These are phyloP conservation scores for Caenorhabditis sp. DNA, from an alignment of 2,888 invertebrate genomes.

Conservation along the genomic window DNA sequence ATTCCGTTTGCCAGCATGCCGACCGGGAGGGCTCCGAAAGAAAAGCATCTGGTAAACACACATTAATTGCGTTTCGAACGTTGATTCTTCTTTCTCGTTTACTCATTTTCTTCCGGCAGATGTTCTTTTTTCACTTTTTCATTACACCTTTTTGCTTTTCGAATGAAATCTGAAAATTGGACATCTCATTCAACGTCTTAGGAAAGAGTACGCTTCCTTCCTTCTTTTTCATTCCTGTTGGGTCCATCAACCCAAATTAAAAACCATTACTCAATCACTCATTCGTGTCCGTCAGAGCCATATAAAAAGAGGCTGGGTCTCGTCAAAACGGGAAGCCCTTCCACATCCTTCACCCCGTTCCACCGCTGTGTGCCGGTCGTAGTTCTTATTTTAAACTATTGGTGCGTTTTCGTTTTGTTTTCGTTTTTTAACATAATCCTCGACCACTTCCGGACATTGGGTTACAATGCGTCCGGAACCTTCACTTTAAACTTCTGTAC, in stretches of 20 bases:
- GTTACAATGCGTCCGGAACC: constrained; percentile 42
- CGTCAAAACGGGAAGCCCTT: constrained; percentile 13
- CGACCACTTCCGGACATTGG: constrained; percentile 48
- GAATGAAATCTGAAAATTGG: constrained; percentile 1
- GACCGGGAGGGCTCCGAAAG: neutral
- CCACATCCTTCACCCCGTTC: constrained; percentile 24
- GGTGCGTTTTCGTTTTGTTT: constrained; percentile 31
- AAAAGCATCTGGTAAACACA: constrained; percentile 52
- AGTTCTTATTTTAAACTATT: constrained; percentile 47
- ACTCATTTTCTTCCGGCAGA: constrained; percentile 50
- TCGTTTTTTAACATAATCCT: constrained; percentile 47
- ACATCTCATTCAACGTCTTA: too few species aligned
- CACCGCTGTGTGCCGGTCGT: constrained; percentile 25
- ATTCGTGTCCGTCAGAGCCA: neutral
- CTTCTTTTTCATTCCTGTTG: neutral
- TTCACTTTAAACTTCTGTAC: neutral
- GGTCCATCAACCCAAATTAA: constrained; percentile 28
- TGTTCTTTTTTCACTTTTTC: constrained; percentile 13
- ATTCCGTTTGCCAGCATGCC: constrained; percentile 8
- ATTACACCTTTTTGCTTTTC: constrained; percentile 14
- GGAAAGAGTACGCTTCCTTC: neutral
- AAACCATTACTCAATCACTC: constrained; percentile 41
- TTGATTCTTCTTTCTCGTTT: constrained; percentile 23
- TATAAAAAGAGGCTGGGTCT: constrained; percentile 30
- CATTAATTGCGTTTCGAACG: constrained; percentile 45